These are phyloP conservation scores for Eulemur mongoz DNA, from an alignment of 2,797 vertebrate genomes.

Conservation along the genomic window DNA sequence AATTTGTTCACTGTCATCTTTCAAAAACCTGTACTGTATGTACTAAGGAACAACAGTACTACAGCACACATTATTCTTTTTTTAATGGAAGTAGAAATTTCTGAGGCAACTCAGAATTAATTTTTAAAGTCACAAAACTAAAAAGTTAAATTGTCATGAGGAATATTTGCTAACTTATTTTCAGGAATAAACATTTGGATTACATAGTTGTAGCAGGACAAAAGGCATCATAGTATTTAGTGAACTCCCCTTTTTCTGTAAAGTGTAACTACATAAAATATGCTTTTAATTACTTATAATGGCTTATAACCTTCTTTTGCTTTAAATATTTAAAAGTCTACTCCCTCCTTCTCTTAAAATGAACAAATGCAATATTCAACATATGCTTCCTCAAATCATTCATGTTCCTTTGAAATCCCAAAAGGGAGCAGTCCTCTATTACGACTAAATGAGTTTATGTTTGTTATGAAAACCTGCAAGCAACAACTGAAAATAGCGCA, in stretches of 20 bases:
- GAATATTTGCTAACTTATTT: conserved; percentile 28
- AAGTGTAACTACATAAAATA: conserved; percentile 33
- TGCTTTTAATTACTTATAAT: conserved; percentile 56
- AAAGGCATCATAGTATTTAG: conserved; percentile 1
- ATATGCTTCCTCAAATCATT: conserved; percentile 61
- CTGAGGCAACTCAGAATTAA: conserved; percentile 35
- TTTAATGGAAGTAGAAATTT: conserved; percentile 7
- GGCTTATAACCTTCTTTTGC: conserved; percentile 10
- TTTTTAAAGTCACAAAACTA: conserved; percentile 43
- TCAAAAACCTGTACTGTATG: background rate
- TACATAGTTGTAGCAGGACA: background rate
- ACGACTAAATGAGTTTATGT: conserved; percentile 48
- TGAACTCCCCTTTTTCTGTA: conserved; percentile 30
- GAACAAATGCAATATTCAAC: conserved; percentile 32
- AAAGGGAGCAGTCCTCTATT: conserved; percentile 54
- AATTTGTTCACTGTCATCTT: conserved; percentile 21
- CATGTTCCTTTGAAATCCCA: conserved; percentile 60
- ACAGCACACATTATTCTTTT: background rate
- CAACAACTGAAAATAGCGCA: conserved; percentile 57
- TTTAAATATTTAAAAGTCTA: conserved; percentile 59
- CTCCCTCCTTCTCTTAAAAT: conserved; percentile 42
- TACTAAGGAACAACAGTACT: background rate
- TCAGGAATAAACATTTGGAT: conserved; percentile 19
- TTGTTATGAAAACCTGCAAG: conserved; percentile 69
- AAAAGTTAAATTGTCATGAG: conserved; percentile 15